Base-by-base conservation (phyloP, 2,113 vertebrate species). In the Mustelus asterias region DNA sequence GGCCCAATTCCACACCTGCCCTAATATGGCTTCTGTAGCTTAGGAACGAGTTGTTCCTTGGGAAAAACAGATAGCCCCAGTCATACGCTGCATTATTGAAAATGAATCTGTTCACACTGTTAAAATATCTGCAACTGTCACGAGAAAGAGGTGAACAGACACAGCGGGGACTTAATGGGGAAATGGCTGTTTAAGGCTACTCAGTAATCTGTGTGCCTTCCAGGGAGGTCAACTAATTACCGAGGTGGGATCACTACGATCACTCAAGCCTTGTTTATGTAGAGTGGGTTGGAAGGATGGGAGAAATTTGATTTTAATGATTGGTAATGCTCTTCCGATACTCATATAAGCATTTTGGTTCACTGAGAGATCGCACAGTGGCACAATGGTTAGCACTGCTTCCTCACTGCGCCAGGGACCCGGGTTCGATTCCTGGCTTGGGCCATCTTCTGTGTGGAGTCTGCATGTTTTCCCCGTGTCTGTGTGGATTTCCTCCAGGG, bases 11-110 rank as follows among this genome's bases (percentile, higher is more conserved):
- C 88, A 90, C 14, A 44, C 37, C 10, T 58, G 14, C n/a, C 54
- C 88, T 90, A 60, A n/a, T 63, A 60, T 60, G 54, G 29, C 14
- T 60, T 90, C 88, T 90, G 88, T 29, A 90, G 88, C 88, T 90
- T 58, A 90, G 88, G 54, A 90, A 90, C 88, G 3, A 33, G 58
- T 24, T 18, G 4, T 60, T 60, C 88, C 11, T 33, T 14, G 54
- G 54, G 33, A 33, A 63, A 90, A 90, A n/a, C 26, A 90, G 48
- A 60, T 33, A 58, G 26, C 88, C 88, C 26, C 26, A 60, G 88
- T 6, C 85, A 88, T 7, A 54, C 13, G 24, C 24, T 90, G 54
- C 10, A 63, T 90, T 63, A 63, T 90, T 90, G 29, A 88, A 88
- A 88, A 54, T 88, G 9, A 9, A 88, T 88, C 24, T 26, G 22